Evolutionary conservation across 1,140 invertebrate species (phyloP).

Genomic region (Rhagoletis zephyria): DNA sequence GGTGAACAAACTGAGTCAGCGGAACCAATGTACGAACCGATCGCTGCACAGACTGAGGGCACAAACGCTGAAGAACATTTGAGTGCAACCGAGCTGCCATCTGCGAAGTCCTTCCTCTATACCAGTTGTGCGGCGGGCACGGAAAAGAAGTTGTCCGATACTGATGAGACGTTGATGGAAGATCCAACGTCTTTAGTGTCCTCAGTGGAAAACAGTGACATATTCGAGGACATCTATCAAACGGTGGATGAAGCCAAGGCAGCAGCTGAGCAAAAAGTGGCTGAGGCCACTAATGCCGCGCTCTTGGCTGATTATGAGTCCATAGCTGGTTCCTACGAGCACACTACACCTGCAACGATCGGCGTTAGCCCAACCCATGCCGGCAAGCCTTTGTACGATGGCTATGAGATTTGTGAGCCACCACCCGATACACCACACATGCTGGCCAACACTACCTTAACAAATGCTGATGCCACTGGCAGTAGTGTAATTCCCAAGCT

Average conservation of each 20-base stretch:
- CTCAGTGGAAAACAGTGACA: neutral
- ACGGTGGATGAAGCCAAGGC: slow-evolving; percentile 63
- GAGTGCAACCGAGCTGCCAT: slow-evolving; percentile 19
- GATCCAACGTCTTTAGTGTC: neutral
- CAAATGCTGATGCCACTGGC: neutral
- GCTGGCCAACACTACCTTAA: slow-evolving; percentile 55
- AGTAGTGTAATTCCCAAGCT: neutral
- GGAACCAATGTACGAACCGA: slow-evolving; percentile 69
- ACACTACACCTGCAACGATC: slow-evolving; percentile 23
- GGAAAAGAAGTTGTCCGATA: neutral
- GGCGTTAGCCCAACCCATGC: neutral
- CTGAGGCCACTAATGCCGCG: slow-evolving; percentile 4
- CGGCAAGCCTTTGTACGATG: slow-evolving; percentile 58
- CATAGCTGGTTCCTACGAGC: slow-evolving; percentile 65
- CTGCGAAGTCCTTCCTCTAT: slow-evolving; percentile 11
- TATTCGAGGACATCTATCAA: slow-evolving; percentile 66
- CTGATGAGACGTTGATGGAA: neutral
- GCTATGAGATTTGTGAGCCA: slow-evolving; percentile 67
- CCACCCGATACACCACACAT: slow-evolving; percentile 58
- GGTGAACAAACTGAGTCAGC: neutral
- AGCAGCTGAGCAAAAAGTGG: neutral
- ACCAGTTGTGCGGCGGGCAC: neutral
- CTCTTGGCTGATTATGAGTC: slow-evolving; percentile 68
- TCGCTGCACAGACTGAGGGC: slow-evolving; percentile 57
- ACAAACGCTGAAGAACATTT: slow-evolving; percentile 62